A percentile compares a stretch with the other conserved stretches of the same genome.
Conservation (phyloP, 2,113 vertebrate genomes). For the Periophthalmodon schlosseri region DNA sequence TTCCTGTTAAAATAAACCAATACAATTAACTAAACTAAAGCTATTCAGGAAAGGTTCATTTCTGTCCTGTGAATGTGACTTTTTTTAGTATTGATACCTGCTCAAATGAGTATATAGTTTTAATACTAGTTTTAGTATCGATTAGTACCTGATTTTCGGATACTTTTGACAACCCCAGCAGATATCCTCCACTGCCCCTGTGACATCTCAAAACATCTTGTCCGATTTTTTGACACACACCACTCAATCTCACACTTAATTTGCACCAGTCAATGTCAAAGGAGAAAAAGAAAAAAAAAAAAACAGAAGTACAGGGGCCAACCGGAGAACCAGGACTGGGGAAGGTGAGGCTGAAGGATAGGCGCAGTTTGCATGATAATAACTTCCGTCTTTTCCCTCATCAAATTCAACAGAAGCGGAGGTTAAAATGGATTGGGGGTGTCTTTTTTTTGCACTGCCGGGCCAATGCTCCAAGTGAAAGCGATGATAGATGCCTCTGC, state of each 20-base stretch:
- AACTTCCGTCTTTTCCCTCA: not conserved
- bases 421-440: not conserved
- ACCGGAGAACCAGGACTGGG: not conserved
- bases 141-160: no score
- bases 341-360: not conserved
- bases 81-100: no score
- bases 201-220: slow-evolving; percentile 6
- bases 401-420: not conserved
- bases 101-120: no score
- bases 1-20: no score
- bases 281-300: not conserved
- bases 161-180: slow-evolving; percentile 15
- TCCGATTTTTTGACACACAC: not conserved
- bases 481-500: slow-evolving; percentile 5
- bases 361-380: slow-evolving; percentile 9
- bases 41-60: no score
- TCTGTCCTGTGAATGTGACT: no score
- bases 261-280: slow-evolving; percentile 1
- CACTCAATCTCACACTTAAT: not conserved
- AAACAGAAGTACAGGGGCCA: not conserved
- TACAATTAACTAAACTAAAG: no score
- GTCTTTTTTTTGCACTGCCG: not conserved
- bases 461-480: not conserved
- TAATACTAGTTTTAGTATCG: no score
- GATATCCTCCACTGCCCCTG: slow-evolving; percentile 23